Base-by-base conservation (phyloP, 2,888 invertebrate genomes). In the Anarsia innoxiella region DNA sequence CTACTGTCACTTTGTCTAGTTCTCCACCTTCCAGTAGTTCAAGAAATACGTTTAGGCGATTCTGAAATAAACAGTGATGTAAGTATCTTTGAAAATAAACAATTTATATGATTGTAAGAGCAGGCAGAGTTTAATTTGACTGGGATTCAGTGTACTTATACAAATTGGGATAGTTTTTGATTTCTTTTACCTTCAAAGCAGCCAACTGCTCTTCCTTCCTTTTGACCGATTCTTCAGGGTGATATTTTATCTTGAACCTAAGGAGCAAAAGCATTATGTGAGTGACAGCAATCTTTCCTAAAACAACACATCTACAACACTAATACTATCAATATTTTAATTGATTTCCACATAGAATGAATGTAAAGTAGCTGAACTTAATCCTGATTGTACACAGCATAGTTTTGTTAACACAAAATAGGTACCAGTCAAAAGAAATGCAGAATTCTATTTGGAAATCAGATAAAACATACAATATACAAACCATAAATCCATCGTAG, bases 221-320 rank as follows among this genome's bases (percentile, higher is more conserved):
- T 72, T 93, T 96, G 19, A 93, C 88, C 36, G 95, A 95, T 65
- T 99, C 98, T 74, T 97, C 96, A 2, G 99, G 99, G 75, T 99
- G 99, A 68, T 99, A 99, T 86, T 99, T 99, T 56, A 94, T 91
- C 84, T 97, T 97, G 89, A 99, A 99, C 99, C 99, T 99, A 84
- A 40, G 66, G 51, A 63, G 64, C 49, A 50, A 37, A 27, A 31
- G 2, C 2, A 11, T 8, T 3, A 11, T 31, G 2, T 19, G 23
- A 5, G 12, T n/a, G 19, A 8, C 9, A 5, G 8, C 8, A 12
- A n/a, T 10, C 27, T 14, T 26, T 19, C 11, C 5, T 12, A 13
- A 19, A 8, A 14, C 10, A 30, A 3, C 28, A 40, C 37, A 37
- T 37, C 40, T 40, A 37, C 36, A 31, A 35, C 38, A 39, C 38